These are phyloP conservation scores for Neuroterus valhalla DNA, from an alignment of 1,140 invertebrate genomes.

Conservation along the genomic window DNA sequence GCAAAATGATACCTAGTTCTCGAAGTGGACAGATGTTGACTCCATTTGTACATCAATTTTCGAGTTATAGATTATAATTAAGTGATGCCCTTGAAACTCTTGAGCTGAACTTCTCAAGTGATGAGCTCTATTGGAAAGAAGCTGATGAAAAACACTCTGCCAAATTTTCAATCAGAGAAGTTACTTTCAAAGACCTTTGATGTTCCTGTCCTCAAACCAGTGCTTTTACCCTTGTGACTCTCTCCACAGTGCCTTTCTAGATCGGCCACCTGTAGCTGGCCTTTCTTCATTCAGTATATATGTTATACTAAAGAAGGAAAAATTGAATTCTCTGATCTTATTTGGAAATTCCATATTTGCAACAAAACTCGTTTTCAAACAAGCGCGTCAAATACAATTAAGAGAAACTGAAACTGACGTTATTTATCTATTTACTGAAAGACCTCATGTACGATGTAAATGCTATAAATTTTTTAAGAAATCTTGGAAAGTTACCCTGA, in stretches of 20 bases:
- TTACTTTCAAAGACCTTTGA: conserved; percentile 40
- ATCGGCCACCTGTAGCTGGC: conserved; percentile 59
- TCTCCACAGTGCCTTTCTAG: conserved; percentile 34
- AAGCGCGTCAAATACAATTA: too few species aligned
- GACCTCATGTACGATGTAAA: too few species aligned
- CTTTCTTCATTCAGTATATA: conserved; percentile 36
- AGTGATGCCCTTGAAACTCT: neutral
- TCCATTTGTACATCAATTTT: too few species aligned
- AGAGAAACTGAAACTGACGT: too few species aligned
- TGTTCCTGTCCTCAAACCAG: conserved; percentile 36
- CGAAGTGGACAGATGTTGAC: too few species aligned
- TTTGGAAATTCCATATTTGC: too few species aligned
- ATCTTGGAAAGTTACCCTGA: too few species aligned
- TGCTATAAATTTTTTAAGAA: too few species aligned
- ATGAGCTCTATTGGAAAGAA: neutral
- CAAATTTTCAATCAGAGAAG: conserved; percentile 30
- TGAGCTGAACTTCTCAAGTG: neutral
- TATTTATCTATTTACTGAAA: too few species aligned
- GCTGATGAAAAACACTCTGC: neutral
- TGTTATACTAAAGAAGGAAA: conserved; percentile 45
- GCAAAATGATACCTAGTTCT: too few species aligned
- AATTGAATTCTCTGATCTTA: conserved; percentile 44
- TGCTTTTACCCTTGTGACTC: conserved; percentile 34
- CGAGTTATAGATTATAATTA: too few species aligned
- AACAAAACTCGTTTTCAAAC: too few species aligned